Conservation (phyloP, 2,797 vertebrate genomes). For the Smutsia temminckii region DNA sequence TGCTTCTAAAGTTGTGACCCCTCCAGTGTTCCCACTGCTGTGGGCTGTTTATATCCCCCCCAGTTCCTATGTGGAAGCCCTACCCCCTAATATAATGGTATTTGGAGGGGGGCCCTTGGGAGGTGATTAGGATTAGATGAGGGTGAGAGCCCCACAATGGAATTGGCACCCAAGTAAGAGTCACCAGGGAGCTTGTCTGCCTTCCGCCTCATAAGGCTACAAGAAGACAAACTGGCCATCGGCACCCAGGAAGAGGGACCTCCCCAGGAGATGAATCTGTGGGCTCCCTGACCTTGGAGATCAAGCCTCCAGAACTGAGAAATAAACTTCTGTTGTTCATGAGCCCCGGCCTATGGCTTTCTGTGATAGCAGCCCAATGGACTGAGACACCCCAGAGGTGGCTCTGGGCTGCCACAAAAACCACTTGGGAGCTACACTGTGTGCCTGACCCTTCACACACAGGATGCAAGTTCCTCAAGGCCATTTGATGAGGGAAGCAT, state of each 20-base stretch:
- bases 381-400: neutral
- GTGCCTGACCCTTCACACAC: neutral
- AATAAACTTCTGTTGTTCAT: neutral
- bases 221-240: neutral
- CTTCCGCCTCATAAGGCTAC: accelerated
- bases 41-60: neutral
- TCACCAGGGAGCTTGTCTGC: neutral
- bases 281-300: neutral
- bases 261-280: neutral
- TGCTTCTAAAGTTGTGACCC: neutral
- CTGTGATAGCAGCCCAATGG: neutral
- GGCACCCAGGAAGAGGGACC: neutral
- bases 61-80: neutral
- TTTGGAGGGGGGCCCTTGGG: neutral
- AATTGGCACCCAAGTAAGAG: neutral
- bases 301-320: neutral
- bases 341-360: neutral
- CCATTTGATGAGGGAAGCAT: accelerated
- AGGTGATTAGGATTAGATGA: neutral
- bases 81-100: neutral
- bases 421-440: neutral
- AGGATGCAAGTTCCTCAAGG: neutral
- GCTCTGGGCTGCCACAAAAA: neutral
- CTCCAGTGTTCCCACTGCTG: neutral
- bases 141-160: neutral